Evolutionary conservation across 1,140 invertebrate genomes (phyloP), one percentile per base, ranked within the genome.

Genomic region (Cydia fagiglandana): DNA sequence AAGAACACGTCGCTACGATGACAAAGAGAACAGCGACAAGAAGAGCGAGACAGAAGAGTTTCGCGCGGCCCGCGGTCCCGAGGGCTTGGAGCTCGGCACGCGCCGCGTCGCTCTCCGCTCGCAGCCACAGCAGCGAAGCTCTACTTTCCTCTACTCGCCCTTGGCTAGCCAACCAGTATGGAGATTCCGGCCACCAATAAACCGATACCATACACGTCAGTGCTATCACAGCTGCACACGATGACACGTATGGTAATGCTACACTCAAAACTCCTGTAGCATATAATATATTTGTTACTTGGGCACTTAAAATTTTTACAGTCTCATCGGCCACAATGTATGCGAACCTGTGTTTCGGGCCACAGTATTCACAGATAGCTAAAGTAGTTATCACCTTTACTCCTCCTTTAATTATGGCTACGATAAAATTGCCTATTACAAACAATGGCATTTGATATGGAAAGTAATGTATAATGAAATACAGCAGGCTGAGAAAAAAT

Each of bases 141-240:
- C n/a, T 15, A 38, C 66, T 70, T 2, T 70, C 34, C 15, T n/a
- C 66, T 9, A 38, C 30, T 9, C 30, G 30, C 4, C 66, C 66
- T 70, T 38, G 28, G n/a, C 15, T 38, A 41, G 34, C 34, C 5
- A 70, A 38, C 66, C 66, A 70, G 13, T 38, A 70, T 9, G 66
- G 66, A 17, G 66, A 70, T 12, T 70, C 66, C 34, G 66, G 66
- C 66, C 66, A 70, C 34, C 30, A 38, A 15, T n/a, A 70, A 34
- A 38, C 34, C 30, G 66, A 70, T n/a, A n/a, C 30, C 34, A 70
- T 9, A 10, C 66, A 70, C n/a, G 30, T 10, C n/a, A 70, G 6
- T 30, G n/a, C 15, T 70, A 70, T 17, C 30, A 70, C 66, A 38
- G 34, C 2, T n/a, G 15, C 56, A 61, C 5, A 17, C 17, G 15